Percentiles rank a stretch among this genome's conserved stretches.
Evolutionary conservation across 2,113 vertebrate genomes (phyloP).

Genomic region (Eretmochelys imbricata): DNA sequence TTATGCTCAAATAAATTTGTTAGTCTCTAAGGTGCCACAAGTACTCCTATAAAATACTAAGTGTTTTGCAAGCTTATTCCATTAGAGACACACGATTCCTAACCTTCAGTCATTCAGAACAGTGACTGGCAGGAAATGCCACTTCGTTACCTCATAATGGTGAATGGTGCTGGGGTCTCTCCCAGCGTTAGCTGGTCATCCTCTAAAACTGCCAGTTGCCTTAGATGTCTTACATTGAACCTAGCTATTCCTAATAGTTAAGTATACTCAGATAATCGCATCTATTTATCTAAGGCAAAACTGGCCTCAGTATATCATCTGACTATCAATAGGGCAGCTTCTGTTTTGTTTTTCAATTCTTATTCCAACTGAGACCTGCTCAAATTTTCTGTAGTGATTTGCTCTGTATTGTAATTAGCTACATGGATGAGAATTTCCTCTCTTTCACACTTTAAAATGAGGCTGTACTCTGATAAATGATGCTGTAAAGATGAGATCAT

Average conservation of each 20-base stretch:
- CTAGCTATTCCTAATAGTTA: background rate
- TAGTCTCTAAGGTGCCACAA: too few species aligned
- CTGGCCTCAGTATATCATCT: fast-evolving
- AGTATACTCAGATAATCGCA: fast-evolving
- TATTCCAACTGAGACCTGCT: background rate
- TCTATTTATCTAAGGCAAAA: background rate
- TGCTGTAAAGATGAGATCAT: constrained; percentile 5
- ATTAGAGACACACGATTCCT: background rate
- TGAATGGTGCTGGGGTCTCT: background rate
- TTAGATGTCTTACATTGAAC: background rate
- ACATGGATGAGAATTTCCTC: constrained; percentile 28
- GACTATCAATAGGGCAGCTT: background rate
- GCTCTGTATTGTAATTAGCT: constrained; percentile 1
- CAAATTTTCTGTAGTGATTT: background rate
- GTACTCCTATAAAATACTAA: fast-evolving
- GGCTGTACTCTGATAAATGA: background rate
- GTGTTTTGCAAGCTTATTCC: background rate
- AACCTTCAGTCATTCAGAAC: background rate
- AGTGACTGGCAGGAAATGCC: constrained; percentile 22
- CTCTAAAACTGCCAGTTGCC: background rate
- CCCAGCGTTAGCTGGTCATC: constrained; percentile 22
- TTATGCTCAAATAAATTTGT: too few species aligned
- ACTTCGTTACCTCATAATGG: background rate
- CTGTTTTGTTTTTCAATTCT: background rate
- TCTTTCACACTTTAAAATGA: constrained; percentile 31